Percentiles rank a stretch among this genome's conserved stretches.
These are phyloP conservation scores for Andricus grossulariae DNA, from an alignment of 1,140 invertebrate genomes.

Conservation along the genomic window DNA sequence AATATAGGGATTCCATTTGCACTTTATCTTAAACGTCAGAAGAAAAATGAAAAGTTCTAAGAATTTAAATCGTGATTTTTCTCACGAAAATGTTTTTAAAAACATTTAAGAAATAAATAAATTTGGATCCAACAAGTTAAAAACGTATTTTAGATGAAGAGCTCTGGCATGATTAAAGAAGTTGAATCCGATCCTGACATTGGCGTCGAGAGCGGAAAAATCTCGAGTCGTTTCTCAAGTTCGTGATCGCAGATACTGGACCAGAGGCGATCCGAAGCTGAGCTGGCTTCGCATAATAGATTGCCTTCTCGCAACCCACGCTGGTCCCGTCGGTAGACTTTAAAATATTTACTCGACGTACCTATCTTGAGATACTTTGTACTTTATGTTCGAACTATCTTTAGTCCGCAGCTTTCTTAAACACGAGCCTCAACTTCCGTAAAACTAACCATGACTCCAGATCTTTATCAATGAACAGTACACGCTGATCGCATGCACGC, in stretches of 20 bases:
- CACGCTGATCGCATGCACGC: slow-evolving; percentile 24
- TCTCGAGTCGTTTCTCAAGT: background rate
- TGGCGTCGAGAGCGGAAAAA: slow-evolving; percentile 27
- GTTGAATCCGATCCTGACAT: background rate
- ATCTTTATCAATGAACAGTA: slow-evolving; percentile 20
- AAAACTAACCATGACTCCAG: slow-evolving; percentile 29
- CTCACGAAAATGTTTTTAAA: too few relatives aligned
- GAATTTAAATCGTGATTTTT: too few relatives aligned
- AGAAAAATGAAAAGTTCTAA: too few relatives aligned
- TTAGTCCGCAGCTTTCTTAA: background rate
- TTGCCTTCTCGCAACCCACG: slow-evolving; percentile 25
- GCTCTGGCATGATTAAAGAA: background rate
- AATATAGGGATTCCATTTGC: too few relatives aligned
- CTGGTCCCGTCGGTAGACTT: slow-evolving; percentile 13
- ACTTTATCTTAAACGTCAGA: too few relatives aligned
- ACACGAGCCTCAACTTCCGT: slow-evolving; percentile 24
- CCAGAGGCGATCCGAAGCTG: slow-evolving; percentile 4
- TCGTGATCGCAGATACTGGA: slow-evolving; percentile 24
- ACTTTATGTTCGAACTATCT: slow-evolving; percentile 25
- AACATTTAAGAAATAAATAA: too few relatives aligned
- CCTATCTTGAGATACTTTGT: slow-evolving; percentile 27
- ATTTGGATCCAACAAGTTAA: too few relatives aligned
- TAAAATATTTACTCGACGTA: slow-evolving; percentile 19
- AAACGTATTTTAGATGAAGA: background rate
- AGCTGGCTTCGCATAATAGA: slow-evolving; percentile 13